Base-by-base conservation (phyloP, 2,797 vertebrate species). In the Lacerta agilis region DNA sequence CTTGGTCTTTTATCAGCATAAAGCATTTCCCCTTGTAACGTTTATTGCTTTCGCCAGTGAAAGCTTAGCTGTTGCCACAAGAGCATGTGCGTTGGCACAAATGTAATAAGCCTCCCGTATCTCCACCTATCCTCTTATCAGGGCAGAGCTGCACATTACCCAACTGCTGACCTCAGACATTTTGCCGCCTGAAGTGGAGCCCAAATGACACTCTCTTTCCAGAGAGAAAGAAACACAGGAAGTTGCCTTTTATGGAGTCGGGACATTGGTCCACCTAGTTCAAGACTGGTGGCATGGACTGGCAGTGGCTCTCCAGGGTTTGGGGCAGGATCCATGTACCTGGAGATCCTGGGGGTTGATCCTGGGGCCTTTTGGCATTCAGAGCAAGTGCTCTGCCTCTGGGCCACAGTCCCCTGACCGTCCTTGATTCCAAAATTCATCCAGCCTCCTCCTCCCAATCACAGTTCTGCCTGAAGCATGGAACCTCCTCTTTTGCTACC, bases 1-100 rank as follows among this genome's bases (percentile, higher is more conserved):
- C 93, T 94, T 88, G 45, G 78, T 92, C 95, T 92, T 96, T 96
- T 96, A 96, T 96, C 95, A 95, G 83, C 71, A 43, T 1, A 81
- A 95, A 89, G 92, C 92, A 94, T 91, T 95, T 95, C 94, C 94
- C 89, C 92, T 90, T 86, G 91, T 95, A 94, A 90, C 88, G 90
- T 93, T 94, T 94, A 94, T 94, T 93, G 89, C 20, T 87, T 90
- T 81, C 86, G 89, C 87, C 91, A 88, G 75, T 86, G 72, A 93
- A 86, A 49, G 66, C 0, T 13, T 25, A 75, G 86, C 49, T 0
- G 49, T 15, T 4, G 0, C 88, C 91, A 86, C 82, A 82, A 86
- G 79, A 79, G 38, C 88, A 49, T 90, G 92, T 90, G 92, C 71
- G 88, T 86, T 43, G n/a, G 23, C 29, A 29, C 4, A 41, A n/a